Evolutionary conservation across 2,797 vertebrate genomes (phyloP), one percentile per base, ranked within the genome.

Genomic region (Glossophaga mutica): DNA sequence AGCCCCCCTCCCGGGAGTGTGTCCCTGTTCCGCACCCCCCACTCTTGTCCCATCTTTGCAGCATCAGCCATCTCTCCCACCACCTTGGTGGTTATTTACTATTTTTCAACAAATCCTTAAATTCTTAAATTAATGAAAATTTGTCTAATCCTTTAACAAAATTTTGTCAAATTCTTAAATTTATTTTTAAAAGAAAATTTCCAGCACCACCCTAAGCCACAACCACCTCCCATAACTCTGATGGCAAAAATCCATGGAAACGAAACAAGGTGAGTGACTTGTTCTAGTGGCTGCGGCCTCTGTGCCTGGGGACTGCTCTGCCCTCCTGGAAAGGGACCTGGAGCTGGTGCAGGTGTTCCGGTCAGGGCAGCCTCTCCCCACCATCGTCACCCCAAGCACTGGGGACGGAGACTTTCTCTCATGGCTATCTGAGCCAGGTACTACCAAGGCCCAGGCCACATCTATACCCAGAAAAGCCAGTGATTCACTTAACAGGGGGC

Each of bases 341-440:
- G 52, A 19, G 16, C 4, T 0, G 16, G 39, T 8, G 39, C 32
- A 42, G 65, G 48, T 1, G 46, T 29, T 12, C 50, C 19, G 9
- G 24, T 19, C 0, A 0, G 44, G 62, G 9, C 22, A 10, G 44
- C 34, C 22, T 6, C 46, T 29, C 55, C 37, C 78, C 24, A 48
- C 22, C 50, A 18, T 2, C 4, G 3, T 32, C 83, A 29, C 6
- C 73, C 44, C 26, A 1, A 37, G 48, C 8, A 1, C 48, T 2
- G 2, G 5, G 34, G 11, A 44, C 21, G 7, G 16, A 79, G 22
- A 8, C 24, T 48, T n/a, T 44, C 39, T 29, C 57, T 22, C 37
- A 0, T 0, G 37, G 37, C 71, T 32, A 18, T 12, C n/a, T 2
- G 3, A n/a, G 87, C 29, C 2, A 5, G 2, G 32, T 4, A 16